Base-by-base conservation (phyloP, 1,140 invertebrate genomes). In the Trichogramma pretiosum region DNA sequence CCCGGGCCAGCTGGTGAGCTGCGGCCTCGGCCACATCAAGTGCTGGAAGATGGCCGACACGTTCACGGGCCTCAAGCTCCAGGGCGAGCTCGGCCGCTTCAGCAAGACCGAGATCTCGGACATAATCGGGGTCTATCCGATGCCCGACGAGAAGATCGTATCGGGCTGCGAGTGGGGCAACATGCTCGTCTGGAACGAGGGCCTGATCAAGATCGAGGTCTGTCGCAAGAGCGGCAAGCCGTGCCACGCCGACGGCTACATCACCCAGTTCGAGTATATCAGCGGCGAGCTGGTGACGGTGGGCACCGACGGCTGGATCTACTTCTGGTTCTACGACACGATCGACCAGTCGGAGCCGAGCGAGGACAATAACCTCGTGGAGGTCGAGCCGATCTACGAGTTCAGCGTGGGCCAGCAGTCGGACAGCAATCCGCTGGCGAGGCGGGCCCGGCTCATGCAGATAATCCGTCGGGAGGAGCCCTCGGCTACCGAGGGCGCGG, bases 31-130 rank as follows among this genome's bases (percentile, higher is more conserved):
- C 14, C 90, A 93, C 62, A 89, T 94, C 45, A 89, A 88, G 73
- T 91, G 91, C 72, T 94, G 91, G 91, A 93, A 89, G 76, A 91
- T 93, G 81, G 82, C 82, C 0, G 62, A 79, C 54, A 93, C 91
- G 0, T 93, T 93, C 60, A 93, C 90, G 0, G 90, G 90, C 2
- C 64, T 93, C 0, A 95, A 95, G 65, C 68, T 95, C 2, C 82
- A 92, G 68, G 88, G 88, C 3, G 78, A 85, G 59, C 61, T 89
- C 16, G 90, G 90, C 5, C 77, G 85, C 62, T 95, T 93, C 73
- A 89, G 88, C 2, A 88, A 87, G 70, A 93, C 87, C 13, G 87
- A 92, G 67, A 88, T 91, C 50, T 89, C 86, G 33, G 87, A 93
- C 63, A 87, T 93, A 17, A 74, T 85, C 36, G 86, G 87, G 1